Evolutionary conservation across 2,888 invertebrate species (phyloP), one percentile per base, ranked within the genome.

Genomic region (Volucella zonaria): DNA sequence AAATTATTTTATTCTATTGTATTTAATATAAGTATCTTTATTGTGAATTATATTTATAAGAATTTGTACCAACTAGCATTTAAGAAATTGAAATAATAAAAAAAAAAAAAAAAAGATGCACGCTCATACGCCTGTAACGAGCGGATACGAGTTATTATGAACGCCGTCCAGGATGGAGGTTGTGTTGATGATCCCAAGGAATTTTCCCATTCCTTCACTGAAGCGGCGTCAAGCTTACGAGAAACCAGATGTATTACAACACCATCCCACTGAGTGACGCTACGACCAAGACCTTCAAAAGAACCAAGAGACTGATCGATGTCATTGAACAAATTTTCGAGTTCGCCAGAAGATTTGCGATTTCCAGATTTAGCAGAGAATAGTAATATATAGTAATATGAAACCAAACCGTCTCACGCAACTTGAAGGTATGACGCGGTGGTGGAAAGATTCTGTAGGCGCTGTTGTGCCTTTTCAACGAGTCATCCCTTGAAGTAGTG

Each of bases 311-410:
- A 64, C 11, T 62, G 18, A 11, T 56, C 64, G 43, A 45, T 74
- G 23, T 64, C 70, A 38, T 64, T 74, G 38, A 38, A 51, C 58
- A 75, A 31, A n/a, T 15, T 38, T 18, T 74, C 47, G 15, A 73
- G 14, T 64, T 62, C 47, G 18, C 62, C 23, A 45, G 64, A 64
- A 54, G 73, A 74, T 64, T 74, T 62, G 12, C 42, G 31, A 43
- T 10, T 61, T 23, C 47, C 62, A 61, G 70, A 12, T 71, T 71
- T 59, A 15, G 71, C 42, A 4, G 71, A 49, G 9, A 68, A 54
- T 31, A 45, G 47, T 70, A n/a, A n/a, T n/a, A n/a, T 70, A 15
- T 59, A 59, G 10, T 59, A 70, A 58, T 70, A 70, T 12, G 58
- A 58, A 1, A 68, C 45, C 15, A 68, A 9, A 38, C 51, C 70